Evolutionary conservation across 2,797 vertebrate species (phyloP).

Genomic region (Borostomias antarcticus): DNA sequence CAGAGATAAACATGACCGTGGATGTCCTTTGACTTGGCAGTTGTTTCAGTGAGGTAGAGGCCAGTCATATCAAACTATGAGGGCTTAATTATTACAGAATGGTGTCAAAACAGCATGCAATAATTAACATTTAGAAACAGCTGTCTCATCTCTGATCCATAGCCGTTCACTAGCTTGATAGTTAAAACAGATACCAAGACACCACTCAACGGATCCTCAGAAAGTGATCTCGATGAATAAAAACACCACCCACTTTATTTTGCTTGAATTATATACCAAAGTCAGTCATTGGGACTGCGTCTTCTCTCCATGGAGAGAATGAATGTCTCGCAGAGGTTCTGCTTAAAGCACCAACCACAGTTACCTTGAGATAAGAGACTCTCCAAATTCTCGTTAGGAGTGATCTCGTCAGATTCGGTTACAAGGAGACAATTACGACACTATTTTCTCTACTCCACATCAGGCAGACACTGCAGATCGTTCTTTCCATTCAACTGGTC

Average conservation of each 20-base stretch:
- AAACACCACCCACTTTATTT: background rate
- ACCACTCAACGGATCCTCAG: background rate
- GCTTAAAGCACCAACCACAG: conserved; percentile 15
- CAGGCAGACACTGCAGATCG: background rate
- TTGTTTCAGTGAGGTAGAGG: too few relatives aligned
- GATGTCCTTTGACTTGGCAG: too few relatives aligned
- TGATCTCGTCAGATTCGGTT: conserved; percentile 10
- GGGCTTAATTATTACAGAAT: too few relatives aligned
- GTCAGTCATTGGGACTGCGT: background rate
- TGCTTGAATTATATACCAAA: background rate
- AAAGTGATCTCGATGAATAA: background rate
- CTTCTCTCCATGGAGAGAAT: background rate
- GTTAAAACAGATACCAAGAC: background rate
- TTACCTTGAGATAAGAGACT: conserved; percentile 41
- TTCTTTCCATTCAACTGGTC: background rate
- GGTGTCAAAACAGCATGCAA: too few relatives aligned
- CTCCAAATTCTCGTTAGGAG: conserved; percentile 28
- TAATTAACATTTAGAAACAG: background rate
- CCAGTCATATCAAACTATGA: too few relatives aligned
- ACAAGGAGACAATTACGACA: conserved; percentile 8
- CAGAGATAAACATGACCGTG: too few relatives aligned
- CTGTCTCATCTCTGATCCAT: background rate
- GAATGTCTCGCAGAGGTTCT: background rate
- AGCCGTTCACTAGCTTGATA: background rate
- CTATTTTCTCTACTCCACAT: background rate